Evolutionary conservation across 2,797 vertebrate species (phyloP).

Genomic region (Pseudochaenichthys georgianus): DNA sequence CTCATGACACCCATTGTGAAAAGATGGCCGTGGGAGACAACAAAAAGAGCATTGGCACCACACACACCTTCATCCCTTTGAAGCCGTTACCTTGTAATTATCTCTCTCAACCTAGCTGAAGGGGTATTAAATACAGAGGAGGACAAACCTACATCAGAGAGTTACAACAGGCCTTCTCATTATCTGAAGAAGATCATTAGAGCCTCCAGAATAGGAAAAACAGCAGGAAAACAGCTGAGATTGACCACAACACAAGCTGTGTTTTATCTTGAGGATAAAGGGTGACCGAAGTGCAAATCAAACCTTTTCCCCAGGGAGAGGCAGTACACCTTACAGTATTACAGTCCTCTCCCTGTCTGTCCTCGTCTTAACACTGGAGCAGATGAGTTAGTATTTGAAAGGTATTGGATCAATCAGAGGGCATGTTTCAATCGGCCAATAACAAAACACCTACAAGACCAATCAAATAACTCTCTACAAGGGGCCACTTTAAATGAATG

Average conservation of each 20-base stretch:
- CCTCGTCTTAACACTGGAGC: conserved; percentile 15
- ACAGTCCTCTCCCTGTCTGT: conserved; percentile 2
- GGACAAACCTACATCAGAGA: conserved; percentile 39
- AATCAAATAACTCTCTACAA: no score
- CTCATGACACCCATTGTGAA: conserved; percentile 27
- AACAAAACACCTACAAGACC: no score
- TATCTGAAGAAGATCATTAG: conserved; percentile 35
- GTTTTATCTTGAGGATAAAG: conserved; percentile 17
- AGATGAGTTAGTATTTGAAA: no score
- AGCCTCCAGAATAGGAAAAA: conserved; percentile 13
- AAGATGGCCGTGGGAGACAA: conserved; percentile 38
- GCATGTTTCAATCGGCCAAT: no score
- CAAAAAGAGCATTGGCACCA: conserved; percentile 30
- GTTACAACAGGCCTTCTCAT: conserved; percentile 47
- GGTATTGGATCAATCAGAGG: no score
- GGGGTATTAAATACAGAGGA: conserved; percentile 36
- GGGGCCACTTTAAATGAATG: background rate
- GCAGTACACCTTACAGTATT: conserved; percentile 3
- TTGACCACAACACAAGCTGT: conserved; percentile 15
- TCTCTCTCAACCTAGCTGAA: conserved; percentile 36
- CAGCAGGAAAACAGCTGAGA: conserved; percentile 25
- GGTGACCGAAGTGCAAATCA: conserved; percentile 24
- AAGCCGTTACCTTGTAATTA: conserved; percentile 65
- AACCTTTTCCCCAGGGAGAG: background rate
- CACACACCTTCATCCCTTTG: conserved; percentile 42